phyloP scores from a whole-genome alignment of 2,113 vertebrate species.

The Calcarius ornatus region DNA sequence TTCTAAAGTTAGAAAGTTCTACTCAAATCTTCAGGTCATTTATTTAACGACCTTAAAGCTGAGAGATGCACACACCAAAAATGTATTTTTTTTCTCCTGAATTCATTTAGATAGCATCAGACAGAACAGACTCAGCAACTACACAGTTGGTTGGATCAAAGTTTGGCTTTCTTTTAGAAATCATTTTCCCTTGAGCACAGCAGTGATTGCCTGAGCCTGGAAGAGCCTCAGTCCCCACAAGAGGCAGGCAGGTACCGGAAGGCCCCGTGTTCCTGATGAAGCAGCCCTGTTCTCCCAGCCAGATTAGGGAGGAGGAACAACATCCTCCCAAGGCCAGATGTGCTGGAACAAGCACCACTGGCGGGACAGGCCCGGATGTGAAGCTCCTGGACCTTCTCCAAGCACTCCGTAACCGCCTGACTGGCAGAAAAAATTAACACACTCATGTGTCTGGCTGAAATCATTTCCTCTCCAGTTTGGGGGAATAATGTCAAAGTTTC shows the following conservation, averaged over 20 bases:
- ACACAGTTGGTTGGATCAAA: background rate
- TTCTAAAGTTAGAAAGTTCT: background rate
- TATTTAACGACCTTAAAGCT: background rate
- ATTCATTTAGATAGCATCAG: background rate
- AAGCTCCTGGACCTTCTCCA: background rate
- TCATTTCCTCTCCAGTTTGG: background rate
- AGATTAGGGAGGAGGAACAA: background rate
- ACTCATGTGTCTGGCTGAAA: background rate
- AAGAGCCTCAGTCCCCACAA: background rate
- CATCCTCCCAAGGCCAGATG: background rate
- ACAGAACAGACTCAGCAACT: background rate
- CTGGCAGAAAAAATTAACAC: background rate
- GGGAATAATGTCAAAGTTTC: background rate
- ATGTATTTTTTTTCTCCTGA: background rate
- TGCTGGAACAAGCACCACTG: background rate
- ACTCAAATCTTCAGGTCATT: background rate
- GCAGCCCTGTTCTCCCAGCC: rapidly evolving
- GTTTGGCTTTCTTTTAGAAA: background rate
- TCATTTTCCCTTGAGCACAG: background rate
- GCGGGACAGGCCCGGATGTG: rapidly evolving
- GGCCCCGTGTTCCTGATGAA: background rate
- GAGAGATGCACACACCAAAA: background rate
- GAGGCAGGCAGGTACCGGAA: background rate
- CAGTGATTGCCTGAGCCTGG: background rate
- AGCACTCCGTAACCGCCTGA: background rate